phyloP scores from a whole-genome alignment of 1,140 invertebrate genomes.

The Phymastichus coffea region DNA sequence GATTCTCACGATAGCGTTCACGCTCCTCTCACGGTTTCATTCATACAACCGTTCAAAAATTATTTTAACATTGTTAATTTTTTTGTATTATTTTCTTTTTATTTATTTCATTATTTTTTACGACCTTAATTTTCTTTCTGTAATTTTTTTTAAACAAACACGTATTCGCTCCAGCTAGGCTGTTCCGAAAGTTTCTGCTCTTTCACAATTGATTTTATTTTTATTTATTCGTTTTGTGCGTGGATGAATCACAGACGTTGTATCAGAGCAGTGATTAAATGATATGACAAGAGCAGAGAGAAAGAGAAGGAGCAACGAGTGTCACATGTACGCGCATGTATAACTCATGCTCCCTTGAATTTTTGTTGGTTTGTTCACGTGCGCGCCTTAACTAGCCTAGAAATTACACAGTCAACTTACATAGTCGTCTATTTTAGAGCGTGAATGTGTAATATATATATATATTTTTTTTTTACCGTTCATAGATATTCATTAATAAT shows the following conservation, averaged over 20 bases:
- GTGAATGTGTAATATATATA: constrained; percentile 34
- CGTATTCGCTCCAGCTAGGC: neutral
- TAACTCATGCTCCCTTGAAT: constrained; percentile 2
- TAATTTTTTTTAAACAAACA: constrained; percentile 10
- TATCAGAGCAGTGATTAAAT: constrained; percentile 37
- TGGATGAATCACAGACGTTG: constrained; percentile 39
- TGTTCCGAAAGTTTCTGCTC: constrained; percentile 5
- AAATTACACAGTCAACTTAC: constrained; percentile 38
- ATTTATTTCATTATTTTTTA: no score
- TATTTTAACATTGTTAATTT: constrained; percentile 6
- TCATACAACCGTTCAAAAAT: constrained; percentile 29
- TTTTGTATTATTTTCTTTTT: no score
- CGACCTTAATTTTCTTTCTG: neutral
- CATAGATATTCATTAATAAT: constrained; percentile 46
- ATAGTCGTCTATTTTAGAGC: constrained; percentile 37
- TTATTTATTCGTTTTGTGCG: constrained; percentile 33
- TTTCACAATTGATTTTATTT: constrained; percentile 6
- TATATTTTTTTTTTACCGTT: constrained; percentile 39
- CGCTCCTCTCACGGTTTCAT: constrained; percentile 12
- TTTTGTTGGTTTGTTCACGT: constrained; percentile 26
- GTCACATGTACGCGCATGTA: constrained; percentile 12
- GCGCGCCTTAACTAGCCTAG: constrained; percentile 35
- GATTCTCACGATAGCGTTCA: constrained; percentile 22
- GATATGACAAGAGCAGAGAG: constrained; percentile 36
- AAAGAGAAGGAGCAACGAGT: no score